phyloP scores from a whole-genome alignment of 2,797 vertebrate genomes.

The Anniella stebbinsi region DNA sequence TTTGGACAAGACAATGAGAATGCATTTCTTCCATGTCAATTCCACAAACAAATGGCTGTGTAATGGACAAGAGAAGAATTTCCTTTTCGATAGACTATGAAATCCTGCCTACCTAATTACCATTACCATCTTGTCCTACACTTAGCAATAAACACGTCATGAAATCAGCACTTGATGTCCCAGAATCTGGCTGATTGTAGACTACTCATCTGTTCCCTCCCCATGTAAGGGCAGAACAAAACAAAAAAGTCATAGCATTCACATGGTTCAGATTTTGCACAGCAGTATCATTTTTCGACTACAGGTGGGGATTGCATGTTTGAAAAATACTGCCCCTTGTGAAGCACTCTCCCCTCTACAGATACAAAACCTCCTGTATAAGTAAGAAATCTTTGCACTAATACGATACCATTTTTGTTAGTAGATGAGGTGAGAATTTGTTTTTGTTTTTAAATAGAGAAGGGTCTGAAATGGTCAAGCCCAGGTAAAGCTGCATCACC shows the following conservation, averaged over 20 bases:
- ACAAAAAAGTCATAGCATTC: neutral
- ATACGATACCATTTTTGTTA: too few species aligned
- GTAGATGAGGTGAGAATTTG: too few species aligned
- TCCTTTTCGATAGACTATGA: neutral
- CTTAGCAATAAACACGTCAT: neutral
- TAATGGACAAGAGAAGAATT: neutral
- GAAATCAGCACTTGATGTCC: neutral
- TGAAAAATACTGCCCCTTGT: neutral
- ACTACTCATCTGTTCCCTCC: neutral
- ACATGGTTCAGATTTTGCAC: neutral
- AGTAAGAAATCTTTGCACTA: neutral
- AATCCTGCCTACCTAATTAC: neutral
- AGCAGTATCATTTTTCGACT: too few species aligned
- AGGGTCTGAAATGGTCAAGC: neutral
- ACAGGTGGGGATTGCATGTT: neutral
- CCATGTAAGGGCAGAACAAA: too few species aligned
- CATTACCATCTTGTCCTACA: neutral
- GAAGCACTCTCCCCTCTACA: neutral
- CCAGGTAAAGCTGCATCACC: neutral
- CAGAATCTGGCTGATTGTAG: neutral
- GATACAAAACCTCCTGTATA: neutral
- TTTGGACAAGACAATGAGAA: neutral
- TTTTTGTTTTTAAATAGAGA: neutral
- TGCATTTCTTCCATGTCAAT: neutral
- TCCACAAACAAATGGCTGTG: neutral